Evolutionary conservation across 2,113 vertebrate species (phyloP).

Genomic region (Dolichallabes microphthalmus): DNA sequence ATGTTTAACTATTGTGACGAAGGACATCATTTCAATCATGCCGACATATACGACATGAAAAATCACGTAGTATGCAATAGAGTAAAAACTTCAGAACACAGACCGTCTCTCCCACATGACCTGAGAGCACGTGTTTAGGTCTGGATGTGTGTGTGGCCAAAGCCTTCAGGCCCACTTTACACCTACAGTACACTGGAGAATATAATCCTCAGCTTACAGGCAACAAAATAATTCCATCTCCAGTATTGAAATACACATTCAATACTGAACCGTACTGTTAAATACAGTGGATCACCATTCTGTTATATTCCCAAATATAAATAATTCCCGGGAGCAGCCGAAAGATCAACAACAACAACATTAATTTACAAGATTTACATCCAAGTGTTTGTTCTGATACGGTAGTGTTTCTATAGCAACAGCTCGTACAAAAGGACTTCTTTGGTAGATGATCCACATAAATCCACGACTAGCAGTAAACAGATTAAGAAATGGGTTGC

Average conservation of each 20-base stretch:
- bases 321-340: no score
- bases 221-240: not conserved
- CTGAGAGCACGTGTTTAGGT: not conserved
- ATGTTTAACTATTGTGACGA: not conserved
- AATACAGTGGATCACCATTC: not conserved
- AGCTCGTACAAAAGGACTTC: not conserved
- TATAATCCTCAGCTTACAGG: not conserved
- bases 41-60: not conserved
- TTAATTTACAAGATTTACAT: not conserved
- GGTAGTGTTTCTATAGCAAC: not conserved
- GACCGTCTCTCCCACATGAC: not conserved
- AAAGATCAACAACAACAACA: no score
- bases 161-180: not conserved
- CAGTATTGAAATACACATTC: not conserved
- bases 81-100: not conserved
- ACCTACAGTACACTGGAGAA: not conserved
- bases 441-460: not conserved
- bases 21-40: not conserved
- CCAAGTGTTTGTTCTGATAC: not conserved
- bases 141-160: not conserved
- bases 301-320: not conserved
- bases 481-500: not conserved
- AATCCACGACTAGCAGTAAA: not conserved
- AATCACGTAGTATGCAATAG: no score
- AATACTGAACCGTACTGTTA: not conserved